Base-by-base conservation (phyloP, 2,797 vertebrate species). In the Thunnus albacares region DNA sequence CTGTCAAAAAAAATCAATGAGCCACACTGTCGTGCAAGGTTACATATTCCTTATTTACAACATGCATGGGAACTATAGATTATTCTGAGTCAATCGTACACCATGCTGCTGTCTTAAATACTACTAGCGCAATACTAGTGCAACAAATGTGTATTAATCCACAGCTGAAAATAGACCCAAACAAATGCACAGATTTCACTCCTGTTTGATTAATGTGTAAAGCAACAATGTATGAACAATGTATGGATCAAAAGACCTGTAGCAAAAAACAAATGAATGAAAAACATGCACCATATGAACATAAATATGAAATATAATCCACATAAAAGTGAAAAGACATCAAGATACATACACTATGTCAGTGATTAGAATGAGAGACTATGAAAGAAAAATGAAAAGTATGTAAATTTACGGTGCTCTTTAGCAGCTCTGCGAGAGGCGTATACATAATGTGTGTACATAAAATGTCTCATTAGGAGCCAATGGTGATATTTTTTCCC, bases 391-490 rank as follows among this genome's bases (percentile, higher is more conserved):
- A 61, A 75, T 71, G 61, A 66, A 71, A 77, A 67, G 49, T 43
- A 66, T 77, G 84, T 72, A 62, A 69, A 86, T 86, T 68, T 77
- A 75, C 63, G 69, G 70, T 26, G 3, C 69, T 88, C 79, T 76
- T 86, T 91, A 89, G 71, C 75, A 51, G 74, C 79, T 77, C 75
- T 6, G 56, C 10, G 43, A 86, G 33, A 52, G 66, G 67, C 35
- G 1, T 59, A 58, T 77, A 75, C 51, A 76, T 79, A 79, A 83
- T 52, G 41, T 56, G n/a, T 73, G 72, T 49, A 53, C 71, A 83
- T 65, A 71, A 87, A 85, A 86, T 24, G 73, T 84, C 80, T 86
- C 81, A 85, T 90, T 86, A 85, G 71, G 43, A 77, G 49, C 49
- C 35, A 57, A 59, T 41, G 15, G 35, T 20, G 26, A 68, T 24